Conservation (phyloP, 1,140 invertebrate species). For the Bombus superbus region DNA sequence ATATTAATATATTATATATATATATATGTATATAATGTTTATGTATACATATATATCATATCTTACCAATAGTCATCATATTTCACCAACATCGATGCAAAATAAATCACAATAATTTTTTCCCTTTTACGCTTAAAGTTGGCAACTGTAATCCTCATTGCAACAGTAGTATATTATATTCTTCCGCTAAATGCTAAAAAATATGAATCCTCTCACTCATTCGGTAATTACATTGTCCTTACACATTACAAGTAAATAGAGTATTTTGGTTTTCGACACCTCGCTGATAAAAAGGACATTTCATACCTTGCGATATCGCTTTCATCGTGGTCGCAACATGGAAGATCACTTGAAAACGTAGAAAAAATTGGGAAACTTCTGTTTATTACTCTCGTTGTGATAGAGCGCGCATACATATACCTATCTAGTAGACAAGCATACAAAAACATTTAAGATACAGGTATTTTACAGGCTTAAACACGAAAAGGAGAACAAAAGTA, state of each 20-base stretch:
- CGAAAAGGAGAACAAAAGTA: conserved; percentile 28
- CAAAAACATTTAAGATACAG: conserved; percentile 44
- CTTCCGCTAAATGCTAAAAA: conserved; percentile 62
- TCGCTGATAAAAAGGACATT: conserved; percentile 28
- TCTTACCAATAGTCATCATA: conserved; percentile 42
- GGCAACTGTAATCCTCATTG: conserved; percentile 58
- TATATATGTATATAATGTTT: conserved; percentile 30
- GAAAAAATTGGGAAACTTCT: conserved; percentile 39
- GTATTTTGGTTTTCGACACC: conserved; percentile 72
- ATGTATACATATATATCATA: conserved; percentile 47
- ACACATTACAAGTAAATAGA: conserved; percentile 67
- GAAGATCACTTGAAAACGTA: conserved; percentile 57
- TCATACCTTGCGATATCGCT: conserved; percentile 27
- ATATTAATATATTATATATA: not conserved
- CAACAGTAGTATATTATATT: conserved; percentile 47
- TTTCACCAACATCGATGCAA: conserved; percentile 74
- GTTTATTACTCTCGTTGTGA: conserved; percentile 13
- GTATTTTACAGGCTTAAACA: conserved; percentile 43
- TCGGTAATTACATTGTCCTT: conserved; percentile 58
- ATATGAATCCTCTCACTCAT: conserved; percentile 62
- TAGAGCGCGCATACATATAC: conserved; percentile 31
- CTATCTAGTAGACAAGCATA: conserved; percentile 36
- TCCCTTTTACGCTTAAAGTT: conserved; percentile 45
- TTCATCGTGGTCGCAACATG: conserved; percentile 26
- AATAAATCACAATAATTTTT: conserved; percentile 77